These are phyloP conservation scores for Agapornis canus DNA, from an alignment of 2,797 vertebrate species.

Conservation along the genomic window DNA sequence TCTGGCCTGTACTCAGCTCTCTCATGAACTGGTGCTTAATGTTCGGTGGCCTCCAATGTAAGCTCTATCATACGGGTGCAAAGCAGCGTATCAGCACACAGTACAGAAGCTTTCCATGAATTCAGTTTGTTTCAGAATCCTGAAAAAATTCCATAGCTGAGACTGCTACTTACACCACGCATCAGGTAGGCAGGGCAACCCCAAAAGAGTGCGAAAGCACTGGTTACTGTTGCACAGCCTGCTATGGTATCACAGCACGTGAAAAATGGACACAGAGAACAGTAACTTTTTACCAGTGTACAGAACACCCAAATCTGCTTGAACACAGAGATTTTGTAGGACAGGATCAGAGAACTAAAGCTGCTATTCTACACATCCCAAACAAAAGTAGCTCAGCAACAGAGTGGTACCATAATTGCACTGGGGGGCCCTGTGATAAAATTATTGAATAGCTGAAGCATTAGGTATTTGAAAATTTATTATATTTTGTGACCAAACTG, in stretches of 20 bases:
- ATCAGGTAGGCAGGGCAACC: not conserved
- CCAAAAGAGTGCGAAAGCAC: not conserved
- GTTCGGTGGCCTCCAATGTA: not conserved
- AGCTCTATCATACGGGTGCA: not conserved
- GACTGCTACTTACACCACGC: not conserved
- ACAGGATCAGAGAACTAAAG: not conserved
- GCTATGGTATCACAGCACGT: not conserved
- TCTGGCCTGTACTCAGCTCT: not conserved
- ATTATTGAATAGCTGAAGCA: conserved; percentile 59
- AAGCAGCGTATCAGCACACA: not conserved
- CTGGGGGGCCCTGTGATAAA: conserved; percentile 35
- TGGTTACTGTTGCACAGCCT: not conserved
- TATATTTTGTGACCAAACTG: conserved; percentile 67
- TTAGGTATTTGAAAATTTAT: conserved; percentile 70
- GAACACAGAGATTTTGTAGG: not conserved
- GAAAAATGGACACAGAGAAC: not conserved
- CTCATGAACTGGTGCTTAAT: not conserved
- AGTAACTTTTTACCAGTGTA: not conserved
- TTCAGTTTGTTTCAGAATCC: not conserved
- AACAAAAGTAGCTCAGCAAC: not conserved
- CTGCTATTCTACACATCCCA: not conserved
- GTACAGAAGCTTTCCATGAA: not conserved
- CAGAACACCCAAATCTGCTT: not conserved
- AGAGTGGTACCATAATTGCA: conserved; percentile 15
- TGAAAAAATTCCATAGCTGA: not conserved